Percentiles rank a stretch among this genome's conserved stretches.
Conservation (phyloP, 2,113 vertebrate species). For the Sula dactylatra region DNA sequence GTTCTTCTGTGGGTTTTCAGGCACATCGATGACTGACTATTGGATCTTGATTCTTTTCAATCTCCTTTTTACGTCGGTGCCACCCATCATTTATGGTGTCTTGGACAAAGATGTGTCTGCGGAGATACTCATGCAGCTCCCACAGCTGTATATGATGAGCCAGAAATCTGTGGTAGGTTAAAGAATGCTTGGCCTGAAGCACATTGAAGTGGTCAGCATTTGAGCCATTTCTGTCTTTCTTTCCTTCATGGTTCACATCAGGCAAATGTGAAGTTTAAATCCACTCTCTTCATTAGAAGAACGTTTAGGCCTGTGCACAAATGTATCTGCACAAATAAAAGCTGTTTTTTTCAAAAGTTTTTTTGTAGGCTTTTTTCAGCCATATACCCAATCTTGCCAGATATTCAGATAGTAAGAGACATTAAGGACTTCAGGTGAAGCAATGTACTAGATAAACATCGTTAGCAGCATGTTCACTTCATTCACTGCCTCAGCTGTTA, state of each 20-base stretch:
- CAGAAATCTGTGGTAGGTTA: slow-evolving; percentile 75
- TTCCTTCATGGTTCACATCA: not conserved
- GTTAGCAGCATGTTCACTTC: not conserved
- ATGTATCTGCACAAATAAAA: not conserved
- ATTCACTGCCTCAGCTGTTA: not conserved
- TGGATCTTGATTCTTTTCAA: slow-evolving; percentile 86
- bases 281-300: not conserved
- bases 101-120: slow-evolving; percentile 80
- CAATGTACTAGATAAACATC: not conserved
- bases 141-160: slow-evolving; percentile 74
- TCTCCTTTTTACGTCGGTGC: slow-evolving; percentile 80
- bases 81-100: slow-evolving; percentile 79
- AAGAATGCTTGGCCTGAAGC: not conserved
- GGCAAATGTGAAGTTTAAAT: not conserved
- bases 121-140: slow-evolving; percentile 72
- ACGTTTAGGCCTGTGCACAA: not conserved
- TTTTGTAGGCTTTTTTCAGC: not conserved
- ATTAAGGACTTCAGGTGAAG: not conserved
- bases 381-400: not conserved
- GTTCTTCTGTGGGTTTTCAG: slow-evolving; percentile 84
- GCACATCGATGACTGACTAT: slow-evolving; percentile 81
- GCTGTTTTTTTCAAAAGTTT: not conserved
- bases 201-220: not conserved
- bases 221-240: not conserved
- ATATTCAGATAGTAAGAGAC: not conserved